These are phyloP conservation scores for Catajapyx aquilonaris DNA, from an alignment of 1,140 invertebrate species.

Conservation along the genomic window DNA sequence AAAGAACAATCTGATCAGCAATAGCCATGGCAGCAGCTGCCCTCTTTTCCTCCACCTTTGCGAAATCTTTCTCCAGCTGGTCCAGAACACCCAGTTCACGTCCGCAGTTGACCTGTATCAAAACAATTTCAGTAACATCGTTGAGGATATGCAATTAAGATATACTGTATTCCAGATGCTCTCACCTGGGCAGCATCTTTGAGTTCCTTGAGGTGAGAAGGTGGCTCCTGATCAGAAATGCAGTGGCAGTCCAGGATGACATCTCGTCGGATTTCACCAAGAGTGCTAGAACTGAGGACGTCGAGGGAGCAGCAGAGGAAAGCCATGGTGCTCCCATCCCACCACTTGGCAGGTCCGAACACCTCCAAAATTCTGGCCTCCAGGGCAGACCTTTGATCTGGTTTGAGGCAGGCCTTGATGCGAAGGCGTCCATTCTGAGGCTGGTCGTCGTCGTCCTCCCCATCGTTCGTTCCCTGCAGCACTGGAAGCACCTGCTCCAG, in stretches of 20 bases:
- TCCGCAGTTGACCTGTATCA: background rate
- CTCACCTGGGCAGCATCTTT: conserved; percentile 9
- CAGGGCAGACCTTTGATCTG: conserved; percentile 10
- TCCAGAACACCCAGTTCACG: background rate
- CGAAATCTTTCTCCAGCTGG: background rate
- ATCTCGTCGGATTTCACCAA: conserved; percentile 6
- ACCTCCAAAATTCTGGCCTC: conserved; percentile 8
- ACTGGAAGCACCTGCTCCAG: conserved; percentile 10
- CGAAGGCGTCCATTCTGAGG: conserved; percentile 3
- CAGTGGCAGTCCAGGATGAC: conserved; percentile 9
- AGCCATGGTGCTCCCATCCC: conserved; percentile 8
- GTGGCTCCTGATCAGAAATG: conserved; percentile 8
- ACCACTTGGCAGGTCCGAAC: conserved; percentile 8
- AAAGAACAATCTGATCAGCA: background rate
- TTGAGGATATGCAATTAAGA: no score
- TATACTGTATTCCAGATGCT: no score
- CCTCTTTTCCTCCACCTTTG: background rate
- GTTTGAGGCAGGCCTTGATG: conserved; percentile 10
- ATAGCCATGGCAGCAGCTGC: background rate
- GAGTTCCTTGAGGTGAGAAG: conserved; percentile 10
- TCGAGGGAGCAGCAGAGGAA: conserved; percentile 10
- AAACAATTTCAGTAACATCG: no score
- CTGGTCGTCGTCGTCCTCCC: conserved; percentile 12
- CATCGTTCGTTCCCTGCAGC: conserved; percentile 8
- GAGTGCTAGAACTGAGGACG: conserved; percentile 9